These are phyloP conservation scores for Drosophila santomea DNA, from an alignment of 1,140 invertebrate genomes.

Conservation along the genomic window DNA sequence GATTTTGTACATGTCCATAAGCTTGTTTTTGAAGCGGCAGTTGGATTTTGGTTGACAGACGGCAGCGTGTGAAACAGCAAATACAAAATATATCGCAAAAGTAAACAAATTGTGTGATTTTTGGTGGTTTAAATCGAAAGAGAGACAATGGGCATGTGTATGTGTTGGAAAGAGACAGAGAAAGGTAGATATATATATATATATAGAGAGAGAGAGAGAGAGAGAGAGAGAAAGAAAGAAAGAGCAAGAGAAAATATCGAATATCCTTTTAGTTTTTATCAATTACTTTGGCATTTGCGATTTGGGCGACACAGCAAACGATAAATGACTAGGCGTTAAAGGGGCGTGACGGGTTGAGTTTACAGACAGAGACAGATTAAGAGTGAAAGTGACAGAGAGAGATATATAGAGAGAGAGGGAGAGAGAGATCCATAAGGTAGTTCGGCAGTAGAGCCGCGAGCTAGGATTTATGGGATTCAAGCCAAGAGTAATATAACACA, in stretches of 20 bases:
- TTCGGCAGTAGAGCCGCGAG: constrained; percentile 35
- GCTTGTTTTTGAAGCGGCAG: constrained; percentile 85
- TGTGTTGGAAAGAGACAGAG: constrained; percentile 12
- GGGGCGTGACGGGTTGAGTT: constrained; percentile 28
- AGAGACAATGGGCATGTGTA: constrained; percentile 20
- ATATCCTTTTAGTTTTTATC: constrained; percentile 31
- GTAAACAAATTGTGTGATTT: constrained; percentile 36
- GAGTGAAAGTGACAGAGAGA: constrained; percentile 11
- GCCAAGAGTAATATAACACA: constrained; percentile 3
- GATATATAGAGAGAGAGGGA: constrained; percentile 1
- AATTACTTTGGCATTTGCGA: constrained; percentile 7
- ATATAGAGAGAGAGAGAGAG: constrained; percentile 8
- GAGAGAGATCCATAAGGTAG: constrained; percentile 14
- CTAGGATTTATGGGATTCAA: constrained; percentile 12
- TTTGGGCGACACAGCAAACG: constrained; percentile 47
- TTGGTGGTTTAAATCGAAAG: constrained; percentile 16
- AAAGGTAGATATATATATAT: neutral
- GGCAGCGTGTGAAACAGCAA: constrained; percentile 53
- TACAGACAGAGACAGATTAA: constrained; percentile 23
- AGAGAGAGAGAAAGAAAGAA: constrained; percentile 19
- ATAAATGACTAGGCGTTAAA: constrained; percentile 48
- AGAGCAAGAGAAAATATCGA: constrained; percentile 32
- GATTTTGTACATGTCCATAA: constrained; percentile 97
- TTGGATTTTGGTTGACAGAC: constrained; percentile 37
- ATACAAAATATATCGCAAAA: constrained; percentile 40